Base-by-base conservation (phyloP, 2,113 vertebrate species). In the Rhabdomys dilectus region DNA sequence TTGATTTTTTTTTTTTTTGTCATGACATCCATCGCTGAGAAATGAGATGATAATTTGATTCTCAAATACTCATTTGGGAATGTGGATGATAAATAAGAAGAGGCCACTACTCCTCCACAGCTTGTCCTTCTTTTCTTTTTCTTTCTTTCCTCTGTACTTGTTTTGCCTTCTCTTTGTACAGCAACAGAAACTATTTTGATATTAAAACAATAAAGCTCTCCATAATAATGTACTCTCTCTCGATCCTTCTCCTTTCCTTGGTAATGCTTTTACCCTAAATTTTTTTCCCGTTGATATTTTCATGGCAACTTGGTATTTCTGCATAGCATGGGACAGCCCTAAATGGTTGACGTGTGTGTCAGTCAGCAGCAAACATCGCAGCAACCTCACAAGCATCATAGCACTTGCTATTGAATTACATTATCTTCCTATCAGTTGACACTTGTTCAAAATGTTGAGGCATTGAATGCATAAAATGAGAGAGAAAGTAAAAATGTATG, bases 11-110 rank as follows among this genome's bases (percentile, higher is more conserved):
- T 82, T 96, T 97, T 86, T 45, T 91, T 96, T 93, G 95, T 80
- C 91, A 39, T 87, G 48, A 60, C 96, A 91, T 66, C 31, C 16
- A 21, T 70, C 85, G 84, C 96, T 88, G 81, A 89, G 91, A 98
- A 98, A 98, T 42, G 72, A 76, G 85, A 97, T 39, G 53, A 93
- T 91, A 76, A 96, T 91, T 88, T 26, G 90, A 95, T 97, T 97
- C 92, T 89, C 89, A 58, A 91, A 85, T 72, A 88, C 68, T 97
- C 87, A 34, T 64, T 97, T 93, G 88, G 56, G 53, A 92, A 34
- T 94, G 81, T 80, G 91, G 78, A 3, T 97, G 94, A 97, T 51
- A 93, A 96, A 94, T 68, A 76, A 89, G 16, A 72, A 66, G 91
- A 88, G 84, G 91, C n/a, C 81, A 48, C 58, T 86, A 39, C 2